These are phyloP conservation scores for Melinaea marsaeus DNA, from an alignment of 2,888 invertebrate species.

Conservation along the genomic window DNA sequence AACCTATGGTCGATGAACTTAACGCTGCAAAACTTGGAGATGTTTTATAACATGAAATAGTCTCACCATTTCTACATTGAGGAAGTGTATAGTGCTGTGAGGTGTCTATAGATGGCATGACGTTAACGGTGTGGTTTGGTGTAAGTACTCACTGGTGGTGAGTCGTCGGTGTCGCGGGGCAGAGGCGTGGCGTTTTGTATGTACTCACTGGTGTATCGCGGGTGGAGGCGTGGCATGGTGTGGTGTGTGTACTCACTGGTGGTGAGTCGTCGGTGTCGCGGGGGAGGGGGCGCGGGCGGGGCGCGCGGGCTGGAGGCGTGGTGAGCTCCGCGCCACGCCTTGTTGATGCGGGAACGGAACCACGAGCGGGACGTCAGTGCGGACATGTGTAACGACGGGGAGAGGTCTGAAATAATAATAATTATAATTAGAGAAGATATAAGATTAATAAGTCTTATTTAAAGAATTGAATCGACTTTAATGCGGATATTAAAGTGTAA, in stretches of 20 bases:
- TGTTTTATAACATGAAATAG: too few relatives aligned
- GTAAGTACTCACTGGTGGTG: too few relatives aligned
- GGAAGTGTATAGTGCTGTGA: too few relatives aligned
- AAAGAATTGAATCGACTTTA: too few relatives aligned
- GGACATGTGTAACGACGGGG: conserved; percentile 82
- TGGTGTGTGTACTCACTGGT: conserved; percentile 10
- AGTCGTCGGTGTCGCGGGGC: background rate
- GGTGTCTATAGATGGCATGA: too few relatives aligned
- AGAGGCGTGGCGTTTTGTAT: background rate
- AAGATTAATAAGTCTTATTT: background rate
- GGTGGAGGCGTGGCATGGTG: conserved; percentile 17
- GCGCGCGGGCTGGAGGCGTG: conserved; percentile 24
- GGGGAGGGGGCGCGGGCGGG: conserved; percentile 21
- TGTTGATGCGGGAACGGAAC: conserved; percentile 84
- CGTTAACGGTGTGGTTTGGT: too few relatives aligned
- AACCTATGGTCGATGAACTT: too few relatives aligned
- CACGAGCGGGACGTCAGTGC: conserved; percentile 86
- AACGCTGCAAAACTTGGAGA: too few relatives aligned
- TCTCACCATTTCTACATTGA: too few relatives aligned
- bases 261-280: conserved; percentile 16
- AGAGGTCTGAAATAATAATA: conserved; percentile 75
- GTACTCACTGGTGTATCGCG: conserved; percentile 44
- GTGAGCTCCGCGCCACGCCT: conserved; percentile 41
- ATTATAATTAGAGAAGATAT: background rate
- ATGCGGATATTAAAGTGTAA: too few relatives aligned